Evolutionary conservation across 2,888 invertebrate species (phyloP).

Genomic region (Torymus texanus): DNA sequence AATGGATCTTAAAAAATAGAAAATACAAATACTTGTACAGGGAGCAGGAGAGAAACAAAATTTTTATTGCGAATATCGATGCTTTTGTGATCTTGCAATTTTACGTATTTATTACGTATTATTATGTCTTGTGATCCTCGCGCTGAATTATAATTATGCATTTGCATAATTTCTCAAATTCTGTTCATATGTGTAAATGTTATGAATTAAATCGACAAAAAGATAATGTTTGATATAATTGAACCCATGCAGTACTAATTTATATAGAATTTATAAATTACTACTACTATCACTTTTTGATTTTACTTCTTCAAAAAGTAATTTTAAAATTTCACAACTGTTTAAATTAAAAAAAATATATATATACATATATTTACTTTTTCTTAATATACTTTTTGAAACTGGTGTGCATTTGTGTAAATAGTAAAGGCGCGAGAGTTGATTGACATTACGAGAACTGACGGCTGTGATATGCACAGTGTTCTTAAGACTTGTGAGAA

Average conservation of each 20-base stretch:
- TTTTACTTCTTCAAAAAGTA: not conserved
- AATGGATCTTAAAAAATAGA: conserved; percentile 39
- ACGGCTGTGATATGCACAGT: conserved; percentile 21
- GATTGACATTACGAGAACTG: conserved; percentile 26
- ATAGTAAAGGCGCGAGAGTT: conserved; percentile 58
- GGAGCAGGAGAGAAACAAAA: conserved; percentile 24
- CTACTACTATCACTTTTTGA: conserved; percentile 1
- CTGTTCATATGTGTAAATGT: not conserved
- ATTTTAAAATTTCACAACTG: conserved; percentile 26
- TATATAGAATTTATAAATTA: not conserved
- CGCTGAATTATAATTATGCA: conserved; percentile 12
- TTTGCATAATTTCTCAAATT: conserved; percentile 22
- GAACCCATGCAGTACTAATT: not conserved
- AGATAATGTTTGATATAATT: not conserved
- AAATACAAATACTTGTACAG: conserved; percentile 53
- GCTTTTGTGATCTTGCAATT: conserved; percentile 27
- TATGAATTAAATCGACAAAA: not conserved
- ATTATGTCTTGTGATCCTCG: conserved; percentile 5
- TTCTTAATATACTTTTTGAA: conserved; percentile 55
- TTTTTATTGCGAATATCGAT: conserved; percentile 47
- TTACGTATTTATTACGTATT: conserved; percentile 21
- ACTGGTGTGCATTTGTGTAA: conserved; percentile 68
- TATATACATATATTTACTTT: not conserved
- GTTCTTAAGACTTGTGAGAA: conserved; percentile 45
- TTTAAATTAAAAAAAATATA: conserved; percentile 18